A percentile compares a stretch with the other conserved stretches of the same genome.
Evolutionary conservation across 2,113 vertebrate species (phyloP).

Genomic region (Lichenostomus cassidix): DNA sequence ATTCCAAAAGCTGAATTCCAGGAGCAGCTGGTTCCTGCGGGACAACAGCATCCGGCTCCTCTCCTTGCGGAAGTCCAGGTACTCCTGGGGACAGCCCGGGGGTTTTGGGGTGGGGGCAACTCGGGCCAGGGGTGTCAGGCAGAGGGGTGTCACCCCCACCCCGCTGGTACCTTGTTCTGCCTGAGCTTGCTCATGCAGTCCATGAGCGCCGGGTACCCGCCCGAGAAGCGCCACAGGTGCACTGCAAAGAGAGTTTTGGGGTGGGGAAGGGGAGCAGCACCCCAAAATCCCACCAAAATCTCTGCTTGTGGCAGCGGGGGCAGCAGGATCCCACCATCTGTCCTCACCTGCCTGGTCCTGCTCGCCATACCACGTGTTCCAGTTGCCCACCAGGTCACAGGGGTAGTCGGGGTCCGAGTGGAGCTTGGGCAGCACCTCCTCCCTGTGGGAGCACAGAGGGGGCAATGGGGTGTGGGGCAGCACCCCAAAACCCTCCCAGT

Average conservation of each 20-base stretch:
- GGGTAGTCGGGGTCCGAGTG: constrained; percentile 86
- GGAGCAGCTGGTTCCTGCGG: constrained; percentile 89
- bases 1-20: constrained; percentile 98
- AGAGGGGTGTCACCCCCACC: fast-evolving
- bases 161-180: constrained; percentile 79
- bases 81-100: constrained; percentile 73
- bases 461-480: not conserved
- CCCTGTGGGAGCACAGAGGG: constrained; percentile 60
- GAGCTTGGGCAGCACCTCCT: constrained; percentile 86
- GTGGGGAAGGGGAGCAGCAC: not conserved
- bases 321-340: fast-evolving
- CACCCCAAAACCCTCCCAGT: not conserved
- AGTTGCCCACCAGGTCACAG: constrained; percentile 93
- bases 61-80: constrained; percentile 87
- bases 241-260: constrained; percentile 68
- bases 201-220: constrained; percentile 90
- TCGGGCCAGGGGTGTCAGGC: fast-evolving
- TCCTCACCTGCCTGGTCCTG: constrained; percentile 94
- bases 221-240: constrained; percentile 93
- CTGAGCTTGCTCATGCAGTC: constrained; percentile 89
- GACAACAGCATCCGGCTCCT: constrained; percentile 91
- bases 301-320: fast-evolving
- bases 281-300: not conserved
- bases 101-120: fast-evolving
- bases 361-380: constrained; percentile 97